phyloP scores from a whole-genome alignment of 2,888 invertebrate genomes.

The Apamea crenata region DNA sequence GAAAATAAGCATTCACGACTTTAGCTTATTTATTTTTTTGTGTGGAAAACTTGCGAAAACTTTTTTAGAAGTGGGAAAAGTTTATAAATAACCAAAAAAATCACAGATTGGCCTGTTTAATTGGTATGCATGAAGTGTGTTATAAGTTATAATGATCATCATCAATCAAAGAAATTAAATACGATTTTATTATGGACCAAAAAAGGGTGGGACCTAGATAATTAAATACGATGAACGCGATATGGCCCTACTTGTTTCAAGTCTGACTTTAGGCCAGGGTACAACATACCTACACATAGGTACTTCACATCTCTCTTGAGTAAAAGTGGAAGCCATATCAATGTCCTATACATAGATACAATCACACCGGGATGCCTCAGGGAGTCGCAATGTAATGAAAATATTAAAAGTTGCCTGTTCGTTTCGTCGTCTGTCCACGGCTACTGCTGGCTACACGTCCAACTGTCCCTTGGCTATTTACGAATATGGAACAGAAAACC shows the following conservation, averaged over 20 bases:
- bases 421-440: conserved; percentile 62
- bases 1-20: conserved; percentile 28
- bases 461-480: conserved; percentile 74
- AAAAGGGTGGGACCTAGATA: too few species aligned
- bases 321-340: conserved; percentile 29
- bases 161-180: neutral
- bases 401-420: conserved; percentile 75
- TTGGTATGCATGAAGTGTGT: neutral
- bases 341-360: conserved; percentile 23
- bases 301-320: neutral
- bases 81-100: neutral
- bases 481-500: conserved; percentile 60
- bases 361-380: conserved; percentile 49
- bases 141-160: neutral
- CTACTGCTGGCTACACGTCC: conserved; percentile 56
- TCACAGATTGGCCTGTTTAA: neutral
- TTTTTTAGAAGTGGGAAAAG: neutral
- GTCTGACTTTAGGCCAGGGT: too few species aligned
- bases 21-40: neutral
- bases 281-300: too few species aligned
- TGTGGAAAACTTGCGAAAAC: too few species aligned
- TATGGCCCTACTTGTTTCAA: too few species aligned
- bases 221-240: too few species aligned
- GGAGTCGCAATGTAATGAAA: conserved; percentile 76
- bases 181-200: neutral